These are phyloP conservation scores for Nothura maculosa DNA, from an alignment of 2,797 vertebrate species.

Conservation along the genomic window DNA sequence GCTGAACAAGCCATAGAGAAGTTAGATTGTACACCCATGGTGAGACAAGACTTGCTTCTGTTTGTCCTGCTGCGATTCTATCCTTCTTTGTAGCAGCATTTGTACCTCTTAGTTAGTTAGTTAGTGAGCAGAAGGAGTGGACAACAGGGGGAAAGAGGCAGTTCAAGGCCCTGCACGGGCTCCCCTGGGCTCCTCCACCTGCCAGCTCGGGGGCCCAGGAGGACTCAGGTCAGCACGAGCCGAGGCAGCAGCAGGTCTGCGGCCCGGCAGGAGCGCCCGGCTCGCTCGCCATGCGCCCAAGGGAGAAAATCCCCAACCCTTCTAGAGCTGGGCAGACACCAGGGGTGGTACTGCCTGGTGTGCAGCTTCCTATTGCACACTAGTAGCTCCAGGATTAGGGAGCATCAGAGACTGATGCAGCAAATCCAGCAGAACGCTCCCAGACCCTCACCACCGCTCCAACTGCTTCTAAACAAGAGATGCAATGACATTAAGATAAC, in stretches of 20 bases:
- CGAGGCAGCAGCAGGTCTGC: not conserved
- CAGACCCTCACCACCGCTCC: not conserved
- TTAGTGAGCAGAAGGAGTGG: not conserved
- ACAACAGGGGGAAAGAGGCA: not conserved
- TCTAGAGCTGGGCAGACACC: not conserved
- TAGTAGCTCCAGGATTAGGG: not conserved
- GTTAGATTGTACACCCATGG: fast-evolving
- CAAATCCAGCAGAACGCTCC: not conserved
- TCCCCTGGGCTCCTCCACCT: not conserved
- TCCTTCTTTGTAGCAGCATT: not conserved
- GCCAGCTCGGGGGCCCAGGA: fast-evolving
- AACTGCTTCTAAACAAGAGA: not conserved
- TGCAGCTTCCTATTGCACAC: not conserved
- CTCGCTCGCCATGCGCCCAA: not conserved
- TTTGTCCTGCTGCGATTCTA: not conserved
- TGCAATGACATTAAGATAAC: not conserved
- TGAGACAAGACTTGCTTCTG: not conserved
- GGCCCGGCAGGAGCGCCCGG: not conserved
- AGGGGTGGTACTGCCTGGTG: not conserved
- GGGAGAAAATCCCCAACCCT: fast-evolving
- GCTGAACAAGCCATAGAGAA: not conserved
- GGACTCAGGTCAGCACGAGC: not conserved
- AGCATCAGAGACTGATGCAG: not conserved
- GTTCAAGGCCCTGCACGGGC: not conserved
- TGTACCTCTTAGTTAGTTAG: not conserved